Percentiles rank a stretch among this genome's conserved stretches.
These are phyloP conservation scores for Drosophila kanapiae DNA, from an alignment of 1,140 invertebrate species.

Conservation along the genomic window DNA sequence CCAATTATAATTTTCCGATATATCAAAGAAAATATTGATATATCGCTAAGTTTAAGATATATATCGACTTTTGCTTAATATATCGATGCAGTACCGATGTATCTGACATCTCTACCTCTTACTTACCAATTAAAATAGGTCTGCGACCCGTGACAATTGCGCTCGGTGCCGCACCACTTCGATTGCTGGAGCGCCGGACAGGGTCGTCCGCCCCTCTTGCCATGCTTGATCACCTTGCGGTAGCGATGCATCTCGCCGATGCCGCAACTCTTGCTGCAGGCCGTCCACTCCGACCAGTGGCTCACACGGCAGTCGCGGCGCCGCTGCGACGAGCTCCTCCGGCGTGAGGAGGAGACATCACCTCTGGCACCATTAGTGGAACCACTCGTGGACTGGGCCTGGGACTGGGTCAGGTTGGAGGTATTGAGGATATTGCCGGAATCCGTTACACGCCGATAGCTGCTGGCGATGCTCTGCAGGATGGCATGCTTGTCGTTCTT, in stretches of 20 bases:
- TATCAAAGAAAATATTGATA: too few species aligned
- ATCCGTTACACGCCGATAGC: constrained; percentile 64
- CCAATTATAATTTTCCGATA: too few species aligned
- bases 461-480: constrained; percentile 89
- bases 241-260: constrained; percentile 94
- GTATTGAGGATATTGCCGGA: constrained; percentile 39
- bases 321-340: constrained; percentile 85
- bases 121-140: constrained; percentile 85
- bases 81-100: too few species aligned
- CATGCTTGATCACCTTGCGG: constrained; percentile 90
- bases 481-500: constrained; percentile 91
- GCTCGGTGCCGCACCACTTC: constrained; percentile 93
- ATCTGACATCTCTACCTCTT: constrained; percentile 23
- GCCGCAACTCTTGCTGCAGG: constrained; percentile 93
- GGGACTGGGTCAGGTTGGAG: constrained; percentile 28
- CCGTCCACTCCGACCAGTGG: constrained; percentile 94
- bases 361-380: not conserved
- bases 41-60: too few species aligned
- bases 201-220: constrained; percentile 90
- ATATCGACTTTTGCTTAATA: too few species aligned
- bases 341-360: constrained; percentile 29
- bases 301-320: constrained; percentile 92
- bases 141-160: constrained; percentile 87
- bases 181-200: constrained; percentile 94
- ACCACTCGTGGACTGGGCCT: not conserved